Evolutionary conservation across 2,888 invertebrate species (phyloP), one percentile per base, ranked within the genome.

Genomic region (Nomada fucata): DNA sequence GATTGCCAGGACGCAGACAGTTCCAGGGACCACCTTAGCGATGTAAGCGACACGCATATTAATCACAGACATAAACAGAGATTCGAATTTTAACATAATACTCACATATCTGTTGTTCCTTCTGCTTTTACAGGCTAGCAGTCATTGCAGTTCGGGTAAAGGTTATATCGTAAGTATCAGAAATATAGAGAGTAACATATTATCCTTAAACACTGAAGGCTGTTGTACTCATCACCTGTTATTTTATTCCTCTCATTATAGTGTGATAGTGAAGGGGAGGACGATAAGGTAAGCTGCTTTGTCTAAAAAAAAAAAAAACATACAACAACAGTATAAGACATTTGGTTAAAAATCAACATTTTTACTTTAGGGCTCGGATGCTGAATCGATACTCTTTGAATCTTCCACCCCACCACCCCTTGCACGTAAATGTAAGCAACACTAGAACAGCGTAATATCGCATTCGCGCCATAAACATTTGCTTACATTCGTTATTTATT

Each of bases 211-310:
- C 5, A 0, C 11, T 11, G 7, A 3, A 26, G 9, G 9, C n/a
- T 18, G 20, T 74, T 18, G 7, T 71, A 82, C 69, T 67, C 53
- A 26, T 20, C 26, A 23, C 13, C 11, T 42, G 20, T 10, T 67
- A 23, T 63, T 67, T 47, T 59, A 13, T 94, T 94, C 94, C 94
- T 94, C 94, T 94, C 95, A 94, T 96, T 96, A 89, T 96, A 97
- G 97, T 97, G 97, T 97, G 97, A 97, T 97, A 97, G 97, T 96
- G 97, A 97, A 96, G 97, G 97, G 95, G 97, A 97, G 95, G 97
- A 97, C 95, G 97, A 97, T 95, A 97, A 97, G 97, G 97, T 97
- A 95, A 96, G 96, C 94, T 91, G 85, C 88, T 67, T 74, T 83
- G 11, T 63, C 15, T 77, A 73, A 69, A 55, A 53, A 1, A 36